Conservation (phyloP, 1,140 invertebrate species). For the Ceratitis capitata region DNA sequence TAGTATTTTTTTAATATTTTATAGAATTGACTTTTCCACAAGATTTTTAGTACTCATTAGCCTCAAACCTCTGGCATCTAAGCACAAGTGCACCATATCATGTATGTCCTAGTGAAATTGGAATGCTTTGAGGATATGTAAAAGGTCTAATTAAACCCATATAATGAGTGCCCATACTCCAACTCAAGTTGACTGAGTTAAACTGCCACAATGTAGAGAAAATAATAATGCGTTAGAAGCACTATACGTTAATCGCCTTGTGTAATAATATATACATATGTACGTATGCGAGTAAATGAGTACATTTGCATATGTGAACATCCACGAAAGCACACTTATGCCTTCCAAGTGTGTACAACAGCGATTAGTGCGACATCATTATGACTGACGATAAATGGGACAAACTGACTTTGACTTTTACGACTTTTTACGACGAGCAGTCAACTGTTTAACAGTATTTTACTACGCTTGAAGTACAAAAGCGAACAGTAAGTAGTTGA, state of each 20-base stretch:
- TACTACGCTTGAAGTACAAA: neutral
- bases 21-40: too few species aligned
- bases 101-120: too few species aligned
- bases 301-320: neutral
- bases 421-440: neutral
- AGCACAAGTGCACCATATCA: too few species aligned
- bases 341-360: neutral
- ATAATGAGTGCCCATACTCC: neutral
- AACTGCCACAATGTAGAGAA: neutral
- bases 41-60: too few species aligned
- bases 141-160: neutral
- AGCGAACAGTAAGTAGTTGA: neutral
- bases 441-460: neutral
- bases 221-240: neutral
- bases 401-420: slow-evolving; percentile 37
- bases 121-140: too few species aligned
- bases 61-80: too few species aligned
- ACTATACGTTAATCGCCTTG: neutral
- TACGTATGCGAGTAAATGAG: neutral
- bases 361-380: slow-evolving; percentile 28
- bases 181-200: neutral
- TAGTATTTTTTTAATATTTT: too few species aligned
- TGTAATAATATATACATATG: neutral
- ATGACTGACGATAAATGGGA: slow-evolving; percentile 6
- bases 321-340: slow-evolving; percentile 4